Conservation (phyloP, 2,888 invertebrate species). For the Platypus cylindrus region DNA sequence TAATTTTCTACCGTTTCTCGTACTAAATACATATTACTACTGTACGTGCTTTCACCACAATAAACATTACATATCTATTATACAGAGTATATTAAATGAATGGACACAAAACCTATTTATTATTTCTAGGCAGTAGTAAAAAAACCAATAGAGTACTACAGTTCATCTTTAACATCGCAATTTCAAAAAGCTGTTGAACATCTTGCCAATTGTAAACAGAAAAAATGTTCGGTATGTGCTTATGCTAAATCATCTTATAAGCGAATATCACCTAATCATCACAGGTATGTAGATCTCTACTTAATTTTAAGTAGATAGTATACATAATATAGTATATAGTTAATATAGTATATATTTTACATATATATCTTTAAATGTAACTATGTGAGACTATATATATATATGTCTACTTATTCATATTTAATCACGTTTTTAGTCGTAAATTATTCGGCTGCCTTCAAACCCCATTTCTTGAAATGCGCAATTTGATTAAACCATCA, state of each 20-base stretch:
- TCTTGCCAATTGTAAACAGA: slow-evolving; percentile 39
- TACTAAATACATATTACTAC: too few species aligned
- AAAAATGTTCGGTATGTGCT: slow-evolving; percentile 47
- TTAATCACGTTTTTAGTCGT: slow-evolving; percentile 37
- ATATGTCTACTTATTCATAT: too few species aligned
- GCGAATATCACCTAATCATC: slow-evolving; percentile 32
- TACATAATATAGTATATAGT: slow-evolving; percentile 1
- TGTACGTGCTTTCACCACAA: too few species aligned
- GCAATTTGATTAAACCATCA: slow-evolving; percentile 43
- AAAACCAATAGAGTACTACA: slow-evolving; percentile 38
- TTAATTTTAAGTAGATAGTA: too few species aligned
- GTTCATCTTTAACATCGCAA: slow-evolving; percentile 38
- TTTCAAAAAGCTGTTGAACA: slow-evolving; percentile 42
- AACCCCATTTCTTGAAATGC: slow-evolving; percentile 43
- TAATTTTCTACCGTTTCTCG: too few species aligned
- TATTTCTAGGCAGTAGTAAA: slow-evolving; percentile 33
- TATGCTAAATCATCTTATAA: slow-evolving; percentile 46
- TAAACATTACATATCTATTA: too few species aligned
- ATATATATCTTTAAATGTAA: too few species aligned
- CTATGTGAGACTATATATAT: too few species aligned
- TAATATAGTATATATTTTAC: too few species aligned
- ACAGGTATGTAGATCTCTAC: too few species aligned
- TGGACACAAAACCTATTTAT: too few species aligned
- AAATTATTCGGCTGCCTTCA: slow-evolving; percentile 47
- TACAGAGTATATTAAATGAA: too few species aligned